These are phyloP conservation scores for Cephalopholis sonnerati DNA, from an alignment of 2,113 vertebrate species.

Conservation along the genomic window DNA sequence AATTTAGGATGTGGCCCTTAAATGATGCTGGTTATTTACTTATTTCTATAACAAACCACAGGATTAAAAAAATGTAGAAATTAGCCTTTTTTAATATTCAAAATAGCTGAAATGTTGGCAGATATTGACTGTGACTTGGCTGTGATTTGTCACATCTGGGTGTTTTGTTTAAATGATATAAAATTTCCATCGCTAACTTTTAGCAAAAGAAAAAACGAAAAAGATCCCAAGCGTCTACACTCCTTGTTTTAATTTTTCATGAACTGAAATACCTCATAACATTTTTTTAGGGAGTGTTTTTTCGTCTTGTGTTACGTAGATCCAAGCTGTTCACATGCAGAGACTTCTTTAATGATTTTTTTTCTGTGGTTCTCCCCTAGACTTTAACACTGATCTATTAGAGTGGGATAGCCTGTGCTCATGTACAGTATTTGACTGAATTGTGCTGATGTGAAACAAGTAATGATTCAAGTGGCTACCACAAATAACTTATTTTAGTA, in stretches of 20 bases:
- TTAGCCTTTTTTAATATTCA: constrained; percentile 27
- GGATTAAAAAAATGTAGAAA: constrained; percentile 21
- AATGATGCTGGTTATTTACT: constrained; percentile 8
- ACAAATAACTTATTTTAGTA: constrained; percentile 49
- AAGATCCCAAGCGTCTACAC: not conserved
- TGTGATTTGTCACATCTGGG: constrained; percentile 41
- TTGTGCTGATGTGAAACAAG: constrained; percentile 53
- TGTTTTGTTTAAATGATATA: constrained; percentile 27
- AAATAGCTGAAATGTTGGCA: constrained; percentile 37
- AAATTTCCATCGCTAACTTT: not conserved
- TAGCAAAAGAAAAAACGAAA: constrained; percentile 16
- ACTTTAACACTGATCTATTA: constrained; percentile 41
- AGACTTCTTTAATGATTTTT: constrained; percentile 27
- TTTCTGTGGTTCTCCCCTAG: not conserved
- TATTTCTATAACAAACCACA: not conserved
- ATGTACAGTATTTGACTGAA: constrained; percentile 59
- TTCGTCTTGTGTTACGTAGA: constrained; percentile 49
- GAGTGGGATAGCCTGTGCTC: constrained; percentile 33
- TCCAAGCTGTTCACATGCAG: constrained; percentile 30
- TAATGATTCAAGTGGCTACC: constrained; percentile 46
- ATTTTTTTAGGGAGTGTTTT: constrained; percentile 60
- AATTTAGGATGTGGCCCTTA: constrained; percentile 17
- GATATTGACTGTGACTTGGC: constrained; percentile 40
- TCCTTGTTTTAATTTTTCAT: constrained; percentile 38
- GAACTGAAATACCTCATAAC: constrained; percentile 76